Evolutionary conservation across 2,113 vertebrate genomes (phyloP).

Genomic region (Misgurnus anguillicaudatus): DNA sequence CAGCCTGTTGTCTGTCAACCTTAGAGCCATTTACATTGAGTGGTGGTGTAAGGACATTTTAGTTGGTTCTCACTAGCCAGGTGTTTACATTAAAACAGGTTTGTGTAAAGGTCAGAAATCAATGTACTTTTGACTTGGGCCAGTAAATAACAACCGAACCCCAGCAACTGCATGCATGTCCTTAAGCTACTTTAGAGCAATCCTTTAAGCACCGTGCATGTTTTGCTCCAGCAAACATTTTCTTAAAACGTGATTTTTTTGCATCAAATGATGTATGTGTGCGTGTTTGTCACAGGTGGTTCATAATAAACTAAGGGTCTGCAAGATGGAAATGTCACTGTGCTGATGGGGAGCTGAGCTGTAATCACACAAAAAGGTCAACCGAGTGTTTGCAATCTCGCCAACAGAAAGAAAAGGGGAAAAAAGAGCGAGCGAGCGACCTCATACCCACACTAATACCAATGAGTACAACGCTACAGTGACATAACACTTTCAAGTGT

Average conservation of each 20-base stretch:
- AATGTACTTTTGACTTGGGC: not conserved
- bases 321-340: constrained; percentile 26
- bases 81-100: no score
- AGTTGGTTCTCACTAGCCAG: not conserved
- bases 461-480: not conserved
- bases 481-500: not conserved
- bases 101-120: no score
- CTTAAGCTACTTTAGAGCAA: no score
- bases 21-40: not conserved
- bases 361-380: constrained; percentile 21
- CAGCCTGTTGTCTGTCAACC: constrained; percentile 6
- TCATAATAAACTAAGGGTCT: constrained; percentile 19
- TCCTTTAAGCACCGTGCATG: no score
- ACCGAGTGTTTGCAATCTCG: not conserved
- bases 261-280: not conserved
- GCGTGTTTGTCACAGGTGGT: not conserved
- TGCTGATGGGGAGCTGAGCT: not conserved
- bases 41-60: not conserved
- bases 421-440: not conserved
- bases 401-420: not conserved
- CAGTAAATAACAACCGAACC: no score
- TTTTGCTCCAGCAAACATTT: not conserved
- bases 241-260: not conserved
- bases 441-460: constrained; percentile 14
- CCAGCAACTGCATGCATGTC: no score